Conservation (phyloP, 2,113 vertebrate genomes). For the Stercorarius parasiticus region DNA sequence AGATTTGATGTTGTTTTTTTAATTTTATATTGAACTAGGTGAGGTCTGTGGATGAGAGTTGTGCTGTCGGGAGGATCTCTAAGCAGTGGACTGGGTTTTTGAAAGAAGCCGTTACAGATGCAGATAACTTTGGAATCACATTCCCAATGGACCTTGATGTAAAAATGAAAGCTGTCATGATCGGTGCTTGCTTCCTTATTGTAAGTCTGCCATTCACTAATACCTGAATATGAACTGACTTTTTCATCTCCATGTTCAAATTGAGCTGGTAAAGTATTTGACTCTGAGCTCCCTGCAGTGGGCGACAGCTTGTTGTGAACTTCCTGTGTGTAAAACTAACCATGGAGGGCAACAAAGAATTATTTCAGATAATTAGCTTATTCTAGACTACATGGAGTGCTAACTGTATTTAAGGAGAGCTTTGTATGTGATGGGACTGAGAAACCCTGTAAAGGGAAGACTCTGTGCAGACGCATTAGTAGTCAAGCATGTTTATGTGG, state of each 20-base stretch:
- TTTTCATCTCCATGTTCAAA: not conserved
- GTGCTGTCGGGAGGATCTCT: constrained; percentile 86
- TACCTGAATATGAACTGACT: not conserved
- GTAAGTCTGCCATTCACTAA: constrained; percentile 76
- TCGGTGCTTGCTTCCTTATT: constrained; percentile 92
- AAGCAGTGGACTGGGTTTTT: constrained; percentile 91
- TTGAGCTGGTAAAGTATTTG: not conserved
- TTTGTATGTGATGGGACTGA: not conserved
- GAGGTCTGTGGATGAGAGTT: constrained; percentile 83
- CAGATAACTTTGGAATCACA: constrained; percentile 91
- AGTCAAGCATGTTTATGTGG: not conserved
- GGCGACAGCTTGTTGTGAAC: not conserved
- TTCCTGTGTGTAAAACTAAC: not conserved
- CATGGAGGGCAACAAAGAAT: not conserved
- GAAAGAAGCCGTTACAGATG: constrained; percentile 84
- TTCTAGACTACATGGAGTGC: not conserved
- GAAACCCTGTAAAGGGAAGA: not conserved
- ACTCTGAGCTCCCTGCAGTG: not conserved
- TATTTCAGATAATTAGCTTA: not conserved
- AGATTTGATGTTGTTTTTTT: not conserved
- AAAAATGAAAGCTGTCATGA: constrained; percentile 91
- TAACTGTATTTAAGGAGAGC: not conserved
- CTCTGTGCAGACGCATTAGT: not conserved
- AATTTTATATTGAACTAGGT: constrained; percentile 73
- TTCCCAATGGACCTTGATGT: constrained; percentile 93